phyloP scores from a whole-genome alignment of 2,113 vertebrate genomes.

The Psammodynastes pulverulentus region DNA sequence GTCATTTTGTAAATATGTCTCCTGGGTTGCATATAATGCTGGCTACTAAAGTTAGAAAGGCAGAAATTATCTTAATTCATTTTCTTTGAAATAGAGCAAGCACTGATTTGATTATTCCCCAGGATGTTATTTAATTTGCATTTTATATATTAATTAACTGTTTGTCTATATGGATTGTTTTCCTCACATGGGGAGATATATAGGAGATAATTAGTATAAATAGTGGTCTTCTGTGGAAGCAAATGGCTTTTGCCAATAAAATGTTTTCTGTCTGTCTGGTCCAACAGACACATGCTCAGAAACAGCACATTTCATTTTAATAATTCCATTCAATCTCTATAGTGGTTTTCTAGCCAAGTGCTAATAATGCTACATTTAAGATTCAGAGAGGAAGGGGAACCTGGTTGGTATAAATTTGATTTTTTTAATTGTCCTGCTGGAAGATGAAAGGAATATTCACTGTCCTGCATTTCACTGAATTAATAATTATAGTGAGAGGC shows the following conservation, averaged over 20 bases:
- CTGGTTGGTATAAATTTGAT: not conserved
- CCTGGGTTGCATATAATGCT: not conserved
- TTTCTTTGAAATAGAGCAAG: conserved; percentile 19
- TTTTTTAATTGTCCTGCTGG: conserved; percentile 32
- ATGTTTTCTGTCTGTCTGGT: conserved; percentile 28
- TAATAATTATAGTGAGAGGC: conserved; percentile 64
- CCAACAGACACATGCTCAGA: conserved; percentile 30
- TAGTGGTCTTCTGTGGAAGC: conserved; percentile 39
- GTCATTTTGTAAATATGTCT: not conserved
- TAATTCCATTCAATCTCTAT: conserved; percentile 44
- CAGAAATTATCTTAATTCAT: conserved; percentile 1
- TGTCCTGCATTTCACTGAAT: conserved; percentile 62
- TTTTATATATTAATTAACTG: conserved; percentile 66
- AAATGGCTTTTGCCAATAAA: conserved; percentile 57
- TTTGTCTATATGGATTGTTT: conserved; percentile 30
- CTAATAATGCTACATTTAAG: not conserved
- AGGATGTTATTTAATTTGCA: conserved; percentile 12
- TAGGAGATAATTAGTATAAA: conserved; percentile 54
- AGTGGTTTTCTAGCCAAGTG: conserved; percentile 29
- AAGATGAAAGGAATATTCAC: conserved; percentile 24
- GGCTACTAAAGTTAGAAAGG: not conserved
- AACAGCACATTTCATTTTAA: conserved; percentile 42
- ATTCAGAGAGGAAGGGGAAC: not conserved
- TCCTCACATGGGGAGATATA: conserved; percentile 47
- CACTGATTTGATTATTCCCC: conserved; percentile 24